These are phyloP conservation scores for Halichondria panicea DNA, from an alignment of 37 sponge, comb jelly and placozoan genomes.

Conservation along the genomic window DNA sequence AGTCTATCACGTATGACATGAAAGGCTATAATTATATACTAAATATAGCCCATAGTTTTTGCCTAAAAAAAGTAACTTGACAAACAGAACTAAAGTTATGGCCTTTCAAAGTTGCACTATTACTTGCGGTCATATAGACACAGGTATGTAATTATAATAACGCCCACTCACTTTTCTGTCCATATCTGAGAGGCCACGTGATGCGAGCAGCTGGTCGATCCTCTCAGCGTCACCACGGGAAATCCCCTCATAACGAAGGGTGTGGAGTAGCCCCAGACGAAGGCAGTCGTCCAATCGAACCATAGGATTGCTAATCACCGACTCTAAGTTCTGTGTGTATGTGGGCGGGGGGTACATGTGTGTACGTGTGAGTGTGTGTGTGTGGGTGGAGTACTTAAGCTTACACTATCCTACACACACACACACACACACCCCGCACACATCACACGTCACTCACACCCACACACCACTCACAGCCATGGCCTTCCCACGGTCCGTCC, in stretches of 20 bases:
- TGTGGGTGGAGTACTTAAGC: too few species aligned
- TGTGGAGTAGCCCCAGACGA: slow-evolving; percentile 76
- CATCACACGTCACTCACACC: too few species aligned
- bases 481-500: slow-evolving; percentile 33
- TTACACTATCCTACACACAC: too few species aligned
- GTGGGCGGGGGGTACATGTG: neutral
- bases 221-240: slow-evolving; percentile 22
- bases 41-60: too few species aligned
- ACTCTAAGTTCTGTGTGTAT: slow-evolving; percentile 38
- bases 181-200: slow-evolving; percentile 51
- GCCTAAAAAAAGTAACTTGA: too few species aligned
- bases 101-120: too few species aligned
- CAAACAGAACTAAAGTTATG: too few species aligned
- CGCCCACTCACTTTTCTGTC: slow-evolving; percentile 42
- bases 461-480: slow-evolving; percentile 27
- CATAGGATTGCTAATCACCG: slow-evolving; percentile 51
- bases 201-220: slow-evolving; percentile 22
- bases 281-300: slow-evolving; percentile 66
- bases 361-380: slow-evolving; percentile 15
- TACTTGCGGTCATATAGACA: too few species aligned
- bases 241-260: slow-evolving; percentile 77
- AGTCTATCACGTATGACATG: too few species aligned
- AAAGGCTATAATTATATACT: too few species aligned
- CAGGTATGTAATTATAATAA: too few species aligned
- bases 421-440: too few species aligned